Base-by-base conservation (phyloP, 2,888 invertebrate species). In the Nebria brevicollis region DNA sequence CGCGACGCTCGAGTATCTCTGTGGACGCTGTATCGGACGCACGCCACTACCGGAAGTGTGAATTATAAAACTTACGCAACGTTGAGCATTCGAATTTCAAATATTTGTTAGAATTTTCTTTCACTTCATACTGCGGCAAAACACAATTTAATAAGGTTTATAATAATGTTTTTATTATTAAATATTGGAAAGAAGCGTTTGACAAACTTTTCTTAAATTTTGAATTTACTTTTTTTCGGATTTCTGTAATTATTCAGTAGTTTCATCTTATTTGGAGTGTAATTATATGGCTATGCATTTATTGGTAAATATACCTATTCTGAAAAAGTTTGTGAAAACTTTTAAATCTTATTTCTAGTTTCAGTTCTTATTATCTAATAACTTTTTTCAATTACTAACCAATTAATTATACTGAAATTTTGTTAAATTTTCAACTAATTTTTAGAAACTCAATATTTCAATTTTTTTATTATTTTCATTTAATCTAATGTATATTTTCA, bases 21-120 rank as follows among this genome's bases (percentile, higher is more conserved):
- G 15, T 68, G 79, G 75, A 79, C 79, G 74, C 75, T 74, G 79
- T 41, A 41, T 15, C 26, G 15, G 68, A 68, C 79, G 79, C 73
- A 73, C 34, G 34, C 6, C 20, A 15, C 66, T 1, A 34, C 8
- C 70, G 70, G 15, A 25, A 70, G 70, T 70, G 70, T 34, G 68
- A 66, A 68, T 68, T 68, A 15, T 25, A 25, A 70, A 70, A 70
- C 70, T 26, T 70, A 54, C 70, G 70, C 70, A 34, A 70, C 70
- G 54, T 54, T 54, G 70, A 25, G 70, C 70, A 10, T 70, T 34
- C 25, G 25, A n/a, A 66, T 25, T 8, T 66, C 8, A 66, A 66
- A 54, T 54, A 54, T 11, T 54, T 54, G 54, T 54, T 54, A 7
- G 13, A 43, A 8, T 54, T 54, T 54, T 54, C 7, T 13, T 54